Evolutionary conservation across 2,113 vertebrate genomes (phyloP), one percentile per base, ranked within the genome.

Genomic region (Mugil cephalus): DNA sequence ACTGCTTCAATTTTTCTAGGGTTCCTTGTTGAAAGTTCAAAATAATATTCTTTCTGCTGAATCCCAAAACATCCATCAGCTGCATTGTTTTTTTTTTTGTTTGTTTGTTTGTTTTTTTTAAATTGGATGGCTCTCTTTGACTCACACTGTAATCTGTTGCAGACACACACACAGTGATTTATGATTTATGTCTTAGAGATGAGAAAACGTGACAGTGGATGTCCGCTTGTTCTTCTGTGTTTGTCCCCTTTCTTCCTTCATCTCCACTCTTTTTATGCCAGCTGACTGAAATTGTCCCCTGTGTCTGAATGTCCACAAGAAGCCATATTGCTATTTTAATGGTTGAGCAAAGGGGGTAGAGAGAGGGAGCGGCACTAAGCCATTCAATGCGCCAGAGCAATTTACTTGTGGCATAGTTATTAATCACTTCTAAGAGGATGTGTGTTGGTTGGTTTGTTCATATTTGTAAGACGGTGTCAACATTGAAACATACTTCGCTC

Each of bases 391-490:
- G 73, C 67, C 53, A 11, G 59, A 77, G 67, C 82, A 84, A 88
- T 90, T 89, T 84, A 68, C 69, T 84, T 46, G 60, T 81, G 68
- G 64, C 77, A 47, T 75, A 76, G 53, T 80, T 78, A 77, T 85
- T 87, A 89, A 90, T 80, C 74, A 79, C 74, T 80, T 91, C 85
- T 80, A 83, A 58, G 79, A 87, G 85, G 82, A 73, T 81, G 69
- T 68, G 68, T 84, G 74, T 79, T 76, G 80, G 68, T 52, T 77
- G 80, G 46, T 76, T 81, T 73, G 84, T 83, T 89, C 52, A 76
- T 85, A 77, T 79, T 76, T 84, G 46, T 65, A 56, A 77, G 78
- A 53, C 7, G 24, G 69, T 70, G 79, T 85, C 77, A 77, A 70
- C 69, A 75, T 43, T 62, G 60, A 81, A 83, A 78, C 81, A 80